phyloP scores from a whole-genome alignment of 2,113 vertebrate genomes.

The Gallinago undulata region DNA sequence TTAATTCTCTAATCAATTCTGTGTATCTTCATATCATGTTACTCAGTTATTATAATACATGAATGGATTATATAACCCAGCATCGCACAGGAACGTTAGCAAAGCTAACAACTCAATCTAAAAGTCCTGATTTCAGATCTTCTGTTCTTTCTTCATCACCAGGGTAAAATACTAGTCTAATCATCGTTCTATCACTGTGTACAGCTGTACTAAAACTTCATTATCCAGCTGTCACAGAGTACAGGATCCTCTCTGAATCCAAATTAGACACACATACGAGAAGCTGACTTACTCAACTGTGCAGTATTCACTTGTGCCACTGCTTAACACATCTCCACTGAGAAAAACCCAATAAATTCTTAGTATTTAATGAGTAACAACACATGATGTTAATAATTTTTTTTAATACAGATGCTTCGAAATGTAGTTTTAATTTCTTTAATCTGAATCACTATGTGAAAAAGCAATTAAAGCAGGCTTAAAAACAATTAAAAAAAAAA shows the following conservation, averaged over 20 bases:
- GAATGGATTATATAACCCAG: not conserved
- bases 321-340: not conserved
- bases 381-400: not conserved
- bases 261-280: not conserved
- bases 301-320: conserved; percentile 1
- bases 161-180: not conserved
- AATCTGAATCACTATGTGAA: not conserved
- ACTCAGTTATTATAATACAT: not conserved
- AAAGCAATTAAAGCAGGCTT: conserved; percentile 21
- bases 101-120: not conserved
- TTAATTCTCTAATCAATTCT: not conserved
- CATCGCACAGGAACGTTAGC: not conserved
- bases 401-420: not conserved
- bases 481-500: not conserved
- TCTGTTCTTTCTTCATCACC: not conserved
- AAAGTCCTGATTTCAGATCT: not conserved
- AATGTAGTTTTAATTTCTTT: conserved; percentile 1
- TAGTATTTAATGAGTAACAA: conserved; percentile 21
- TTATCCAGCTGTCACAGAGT: not conserved
- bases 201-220: conserved; percentile 17
- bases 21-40: not conserved
- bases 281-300: not conserved
- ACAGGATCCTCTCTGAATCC: not conserved
- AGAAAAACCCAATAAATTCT: not conserved
- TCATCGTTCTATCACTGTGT: not conserved